Evolutionary conservation across 2,888 invertebrate genomes (phyloP).

Genomic region (Rutpela maculata): DNA sequence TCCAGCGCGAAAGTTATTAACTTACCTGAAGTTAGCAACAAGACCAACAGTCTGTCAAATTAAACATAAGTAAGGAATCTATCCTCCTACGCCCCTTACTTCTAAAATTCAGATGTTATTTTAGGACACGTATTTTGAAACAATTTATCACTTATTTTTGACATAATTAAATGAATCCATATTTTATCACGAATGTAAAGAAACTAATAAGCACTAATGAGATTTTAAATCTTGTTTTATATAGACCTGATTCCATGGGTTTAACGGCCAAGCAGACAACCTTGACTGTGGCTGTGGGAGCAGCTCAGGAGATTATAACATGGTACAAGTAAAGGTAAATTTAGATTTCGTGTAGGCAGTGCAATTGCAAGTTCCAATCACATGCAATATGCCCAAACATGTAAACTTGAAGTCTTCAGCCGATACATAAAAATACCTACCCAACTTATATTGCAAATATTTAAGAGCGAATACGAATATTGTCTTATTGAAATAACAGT

Average conservation of each 20-base stretch:
- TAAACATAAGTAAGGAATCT: too few species aligned
- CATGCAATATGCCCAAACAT: conserved; percentile 38
- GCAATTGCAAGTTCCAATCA: conserved; percentile 42
- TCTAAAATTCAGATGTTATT: too few species aligned
- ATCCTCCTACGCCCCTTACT: too few species aligned
- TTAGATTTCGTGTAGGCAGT: conserved; percentile 47
- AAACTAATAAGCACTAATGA: too few species aligned
- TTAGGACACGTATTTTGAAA: too few species aligned
- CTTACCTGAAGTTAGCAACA: too few species aligned
- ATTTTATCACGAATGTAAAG: too few species aligned
- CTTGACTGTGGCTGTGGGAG: conserved; percentile 34
- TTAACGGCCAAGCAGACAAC: conserved; percentile 38
- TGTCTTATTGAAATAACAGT: not conserved
- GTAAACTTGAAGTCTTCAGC: conserved; percentile 42
- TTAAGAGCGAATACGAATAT: not conserved
- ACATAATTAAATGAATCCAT: too few species aligned
- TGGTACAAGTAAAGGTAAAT: conserved; percentile 31
- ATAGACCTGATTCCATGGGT: not conserved
- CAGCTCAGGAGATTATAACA: conserved; percentile 7
- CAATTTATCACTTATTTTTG: too few species aligned
- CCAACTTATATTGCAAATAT: conserved; percentile 14
- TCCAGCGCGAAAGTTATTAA: too few species aligned
- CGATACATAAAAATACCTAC: conserved; percentile 36
- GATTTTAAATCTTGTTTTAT: not conserved
- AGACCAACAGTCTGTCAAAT: too few species aligned